Evolutionary conservation across 2,797 vertebrate genomes (phyloP).

Genomic region (Scarus forsteni): DNA sequence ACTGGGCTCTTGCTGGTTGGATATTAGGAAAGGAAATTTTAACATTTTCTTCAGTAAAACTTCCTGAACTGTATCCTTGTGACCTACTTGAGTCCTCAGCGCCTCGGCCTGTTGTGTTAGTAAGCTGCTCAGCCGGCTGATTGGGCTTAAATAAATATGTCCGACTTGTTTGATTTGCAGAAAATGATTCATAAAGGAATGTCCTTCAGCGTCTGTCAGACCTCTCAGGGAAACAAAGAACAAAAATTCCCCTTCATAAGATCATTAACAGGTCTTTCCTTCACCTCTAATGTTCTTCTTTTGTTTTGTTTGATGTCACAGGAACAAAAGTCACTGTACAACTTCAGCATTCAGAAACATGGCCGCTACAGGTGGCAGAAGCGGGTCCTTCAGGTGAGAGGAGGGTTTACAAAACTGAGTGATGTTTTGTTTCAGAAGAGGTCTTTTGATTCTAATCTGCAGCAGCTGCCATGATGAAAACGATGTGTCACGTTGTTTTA

Average conservation of each 20-base stretch:
- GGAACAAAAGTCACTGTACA: constrained; percentile 78
- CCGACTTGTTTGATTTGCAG: background rate
- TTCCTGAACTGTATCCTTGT: background rate
- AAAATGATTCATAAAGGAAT: background rate
- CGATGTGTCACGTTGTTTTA: too few species aligned
- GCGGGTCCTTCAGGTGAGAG: constrained; percentile 84
- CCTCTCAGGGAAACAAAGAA: background rate
- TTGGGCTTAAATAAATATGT: constrained; percentile 10
- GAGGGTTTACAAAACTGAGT: too few species aligned
- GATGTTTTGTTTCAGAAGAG: too few species aligned
- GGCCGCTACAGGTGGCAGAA: constrained; percentile 87
- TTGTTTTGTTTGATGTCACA: constrained; percentile 40
- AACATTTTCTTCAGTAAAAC: too few species aligned
- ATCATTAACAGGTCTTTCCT: background rate
- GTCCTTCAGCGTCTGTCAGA: background rate
- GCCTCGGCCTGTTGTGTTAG: background rate
- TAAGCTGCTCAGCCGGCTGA: constrained; percentile 46
- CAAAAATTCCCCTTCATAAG: background rate
- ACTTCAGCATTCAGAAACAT: constrained; percentile 87
- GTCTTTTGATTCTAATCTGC: too few species aligned
- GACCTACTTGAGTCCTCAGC: background rate
- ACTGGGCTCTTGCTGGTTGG: too few species aligned
- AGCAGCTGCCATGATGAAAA: too few species aligned
- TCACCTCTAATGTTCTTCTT: background rate
- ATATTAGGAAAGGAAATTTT: too few species aligned